Percentiles rank a stretch among this genome's conserved stretches.
phyloP scores from a whole-genome alignment of 2,113 vertebrate genomes.

The Girardinichthys multiradiatus region DNA sequence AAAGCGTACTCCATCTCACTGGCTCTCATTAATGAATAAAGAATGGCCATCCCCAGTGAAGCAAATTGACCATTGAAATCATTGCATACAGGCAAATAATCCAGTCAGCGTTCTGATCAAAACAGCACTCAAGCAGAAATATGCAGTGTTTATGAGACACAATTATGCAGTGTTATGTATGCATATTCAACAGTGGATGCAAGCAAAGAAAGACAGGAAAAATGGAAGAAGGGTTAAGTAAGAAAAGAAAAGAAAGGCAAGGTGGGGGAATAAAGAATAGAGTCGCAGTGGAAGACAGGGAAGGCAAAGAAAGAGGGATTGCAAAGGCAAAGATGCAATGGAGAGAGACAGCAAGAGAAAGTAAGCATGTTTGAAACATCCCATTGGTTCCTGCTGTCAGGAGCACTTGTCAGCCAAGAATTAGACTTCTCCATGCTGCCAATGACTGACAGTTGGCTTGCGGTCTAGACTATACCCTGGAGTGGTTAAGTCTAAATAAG shows the following conservation, averaged over 20 bases:
- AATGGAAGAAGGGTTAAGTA: not conserved
- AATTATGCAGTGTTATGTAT: slow-evolving; percentile 5
- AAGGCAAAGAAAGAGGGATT: slow-evolving; percentile 27
- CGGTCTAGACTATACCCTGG: slow-evolving; percentile 78
- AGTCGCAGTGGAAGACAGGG: slow-evolving; percentile 17
- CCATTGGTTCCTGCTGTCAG: slow-evolving; percentile 72
- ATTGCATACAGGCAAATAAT: slow-evolving; percentile 33
- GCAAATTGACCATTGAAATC: slow-evolving; percentile 58
- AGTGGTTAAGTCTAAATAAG: slow-evolving; percentile 73
- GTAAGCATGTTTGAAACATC: slow-evolving; percentile 65
- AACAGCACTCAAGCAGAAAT: slow-evolving; percentile 31
- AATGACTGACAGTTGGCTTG: slow-evolving; percentile 68
- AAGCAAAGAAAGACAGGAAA: slow-evolving; percentile 5
- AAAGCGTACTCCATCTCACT: slow-evolving; percentile 68
- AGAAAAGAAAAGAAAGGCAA: slow-evolving; percentile 9
- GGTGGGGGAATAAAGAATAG: slow-evolving; percentile 8
- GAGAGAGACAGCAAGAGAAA: slow-evolving; percentile 50
- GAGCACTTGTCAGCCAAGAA: slow-evolving; percentile 74
- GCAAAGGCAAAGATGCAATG: slow-evolving; percentile 35
- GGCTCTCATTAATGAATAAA: slow-evolving; percentile 70
- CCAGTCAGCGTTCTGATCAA: slow-evolving; percentile 57
- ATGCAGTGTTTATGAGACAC: slow-evolving; percentile 22
- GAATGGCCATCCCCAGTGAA: slow-evolving; percentile 48
- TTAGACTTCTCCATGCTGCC: slow-evolving; percentile 71
- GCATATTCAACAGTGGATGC: slow-evolving; percentile 1